phyloP scores from a whole-genome alignment of 2,797 vertebrate genomes.

The Psittacula echo region DNA sequence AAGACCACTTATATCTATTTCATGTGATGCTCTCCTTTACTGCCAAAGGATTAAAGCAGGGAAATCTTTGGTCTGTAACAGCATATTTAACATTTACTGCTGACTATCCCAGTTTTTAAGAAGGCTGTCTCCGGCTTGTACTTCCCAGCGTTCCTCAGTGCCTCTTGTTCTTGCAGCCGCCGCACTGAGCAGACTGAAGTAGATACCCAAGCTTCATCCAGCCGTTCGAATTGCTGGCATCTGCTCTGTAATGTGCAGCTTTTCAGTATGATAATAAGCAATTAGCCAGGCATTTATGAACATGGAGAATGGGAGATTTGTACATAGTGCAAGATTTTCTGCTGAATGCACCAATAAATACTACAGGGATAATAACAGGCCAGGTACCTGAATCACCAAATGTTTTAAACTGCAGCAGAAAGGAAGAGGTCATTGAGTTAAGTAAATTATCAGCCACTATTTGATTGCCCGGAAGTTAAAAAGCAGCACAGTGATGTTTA shows the following conservation, averaged over 20 bases:
- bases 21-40: neutral
- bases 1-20: neutral
- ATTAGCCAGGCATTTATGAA: constrained; percentile 47
- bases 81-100: neutral
- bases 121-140: neutral
- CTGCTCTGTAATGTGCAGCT: constrained; percentile 18
- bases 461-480: neutral
- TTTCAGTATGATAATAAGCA: constrained; percentile 35
- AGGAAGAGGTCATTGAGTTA: neutral
- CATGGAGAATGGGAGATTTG: neutral
- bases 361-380: neutral
- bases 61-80: neutral
- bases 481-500: neutral
- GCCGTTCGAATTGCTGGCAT: neutral
- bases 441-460: neutral
- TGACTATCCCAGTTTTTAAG: constrained; percentile 8
- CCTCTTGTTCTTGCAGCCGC: neutral
- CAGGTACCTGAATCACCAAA: neutral
- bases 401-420: neutral
- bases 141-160: neutral
- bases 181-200: neutral
- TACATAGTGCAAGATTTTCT: constrained; percentile 22
- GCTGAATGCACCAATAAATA: neutral
- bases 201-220: neutral
- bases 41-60: neutral